phyloP scores from a whole-genome alignment of 2,113 vertebrate genomes.

The Psilopogon haemacephalus region DNA sequence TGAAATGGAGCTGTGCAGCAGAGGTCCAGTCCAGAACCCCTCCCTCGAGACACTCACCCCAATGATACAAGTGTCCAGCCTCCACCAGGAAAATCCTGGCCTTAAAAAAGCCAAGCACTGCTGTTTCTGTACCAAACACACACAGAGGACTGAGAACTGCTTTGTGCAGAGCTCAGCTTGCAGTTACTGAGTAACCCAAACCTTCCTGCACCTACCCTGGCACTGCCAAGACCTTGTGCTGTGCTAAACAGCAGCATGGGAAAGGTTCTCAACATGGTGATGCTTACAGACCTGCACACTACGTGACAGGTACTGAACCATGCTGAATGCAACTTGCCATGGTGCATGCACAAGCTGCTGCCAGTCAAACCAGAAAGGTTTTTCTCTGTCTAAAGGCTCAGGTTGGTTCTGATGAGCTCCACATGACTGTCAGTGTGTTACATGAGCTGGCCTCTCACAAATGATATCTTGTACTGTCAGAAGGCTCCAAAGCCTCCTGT shows the following conservation, averaged over 20 bases:
- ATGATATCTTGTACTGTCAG: not conserved
- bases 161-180: not conserved
- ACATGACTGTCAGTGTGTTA: not conserved
- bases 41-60: not conserved
- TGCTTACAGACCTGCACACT: not conserved
- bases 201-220: accelerated
- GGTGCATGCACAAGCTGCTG: not conserved
- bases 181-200: too few species aligned
- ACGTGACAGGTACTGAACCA: accelerated
- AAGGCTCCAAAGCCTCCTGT: not conserved
- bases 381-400: not conserved
- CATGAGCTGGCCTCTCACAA: not conserved
- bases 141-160: not conserved
- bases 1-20: accelerated
- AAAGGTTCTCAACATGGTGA: accelerated
- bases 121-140: not conserved
- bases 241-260: accelerated
- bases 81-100: not conserved
- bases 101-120: not conserved
- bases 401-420: not conserved
- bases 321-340: accelerated
- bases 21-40: not conserved
- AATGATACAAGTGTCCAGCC: not conserved
- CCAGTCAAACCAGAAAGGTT: not conserved
- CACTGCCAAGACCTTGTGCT: accelerated